phyloP scores from a whole-genome alignment of 2,888 invertebrate genomes.

The Thereva nobilitata region DNA sequence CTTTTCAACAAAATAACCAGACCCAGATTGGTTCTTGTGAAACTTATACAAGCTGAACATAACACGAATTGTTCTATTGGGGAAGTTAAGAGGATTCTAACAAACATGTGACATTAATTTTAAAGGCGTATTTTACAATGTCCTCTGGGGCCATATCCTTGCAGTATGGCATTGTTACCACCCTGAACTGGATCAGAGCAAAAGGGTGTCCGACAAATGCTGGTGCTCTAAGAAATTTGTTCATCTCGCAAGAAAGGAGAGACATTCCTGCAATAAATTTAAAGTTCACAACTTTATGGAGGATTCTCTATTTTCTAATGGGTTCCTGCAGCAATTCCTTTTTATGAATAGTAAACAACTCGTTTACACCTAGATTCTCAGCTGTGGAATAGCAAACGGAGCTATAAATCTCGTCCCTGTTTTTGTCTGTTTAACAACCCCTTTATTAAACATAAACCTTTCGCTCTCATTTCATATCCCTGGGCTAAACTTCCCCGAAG shows the following conservation, averaged over 20 bases:
- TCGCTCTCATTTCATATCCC: constrained; percentile 13
- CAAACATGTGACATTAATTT: too few species aligned
- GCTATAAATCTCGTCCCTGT: constrained; percentile 17
- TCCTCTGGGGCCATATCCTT: too few species aligned
- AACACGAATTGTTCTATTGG: too few species aligned
- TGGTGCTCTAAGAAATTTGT: constrained; percentile 13
- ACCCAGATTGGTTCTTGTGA: too few species aligned
- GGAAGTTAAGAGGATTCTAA: too few species aligned
- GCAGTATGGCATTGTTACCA: too few species aligned
- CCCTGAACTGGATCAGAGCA: too few species aligned
- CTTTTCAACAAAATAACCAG: too few species aligned
- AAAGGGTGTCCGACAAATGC: too few species aligned
- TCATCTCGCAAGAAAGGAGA: not conserved
- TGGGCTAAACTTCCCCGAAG: not conserved
- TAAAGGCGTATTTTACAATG: too few species aligned
- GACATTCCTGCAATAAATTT: constrained; percentile 26
- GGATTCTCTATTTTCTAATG: constrained; percentile 30
- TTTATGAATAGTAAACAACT: constrained; percentile 33
- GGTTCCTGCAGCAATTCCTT: constrained; percentile 23
- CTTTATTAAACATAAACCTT: constrained; percentile 33
- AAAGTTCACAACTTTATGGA: constrained; percentile 27
- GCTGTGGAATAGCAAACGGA: constrained; percentile 1
- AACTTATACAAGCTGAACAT: too few species aligned
- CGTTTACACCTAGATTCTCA: constrained; percentile 25
- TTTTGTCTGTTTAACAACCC: constrained; percentile 19